Conservation (phyloP, 2,888 invertebrate genomes). For the Caenorhabditis imperialis region DNA sequence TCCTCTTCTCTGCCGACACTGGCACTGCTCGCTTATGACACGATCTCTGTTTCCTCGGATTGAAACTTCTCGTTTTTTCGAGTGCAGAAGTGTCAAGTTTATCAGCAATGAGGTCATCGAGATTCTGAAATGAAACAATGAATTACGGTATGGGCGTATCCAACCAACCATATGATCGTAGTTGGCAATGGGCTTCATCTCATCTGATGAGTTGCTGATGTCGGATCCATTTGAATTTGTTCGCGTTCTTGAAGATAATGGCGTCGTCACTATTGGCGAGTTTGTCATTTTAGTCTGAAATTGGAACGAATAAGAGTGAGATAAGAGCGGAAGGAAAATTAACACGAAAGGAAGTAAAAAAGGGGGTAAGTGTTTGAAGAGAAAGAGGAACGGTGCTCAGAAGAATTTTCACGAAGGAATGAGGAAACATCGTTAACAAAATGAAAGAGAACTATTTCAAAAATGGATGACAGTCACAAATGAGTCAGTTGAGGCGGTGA, state of each 20-base stretch:
- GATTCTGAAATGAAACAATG: constrained; percentile 4
- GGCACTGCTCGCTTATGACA: constrained; percentile 43
- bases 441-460: no score
- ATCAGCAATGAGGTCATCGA: not conserved
- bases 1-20: constrained; percentile 26
- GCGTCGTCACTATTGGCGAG: no score
- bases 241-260: constrained; percentile 5
- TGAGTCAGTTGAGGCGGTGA: no score
- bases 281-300: no score
- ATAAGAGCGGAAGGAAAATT: no score
- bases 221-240: not conserved
- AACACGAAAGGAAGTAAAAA: no score
- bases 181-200: not conserved
- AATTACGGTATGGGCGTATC: not conserved
- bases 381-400: no score
- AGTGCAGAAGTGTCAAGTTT: constrained; percentile 14
- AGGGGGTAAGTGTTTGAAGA: no score
- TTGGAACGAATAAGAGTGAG: no score
- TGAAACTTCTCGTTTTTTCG: constrained; percentile 23
- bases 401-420: no score
- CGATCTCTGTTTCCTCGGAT: constrained; percentile 37
- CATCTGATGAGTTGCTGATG: not conserved
- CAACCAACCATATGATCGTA: constrained; percentile 11
- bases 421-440: no score
- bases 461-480: no score